phyloP scores from a whole-genome alignment of 1,140 invertebrate species.

The Drosophila tani region DNA sequence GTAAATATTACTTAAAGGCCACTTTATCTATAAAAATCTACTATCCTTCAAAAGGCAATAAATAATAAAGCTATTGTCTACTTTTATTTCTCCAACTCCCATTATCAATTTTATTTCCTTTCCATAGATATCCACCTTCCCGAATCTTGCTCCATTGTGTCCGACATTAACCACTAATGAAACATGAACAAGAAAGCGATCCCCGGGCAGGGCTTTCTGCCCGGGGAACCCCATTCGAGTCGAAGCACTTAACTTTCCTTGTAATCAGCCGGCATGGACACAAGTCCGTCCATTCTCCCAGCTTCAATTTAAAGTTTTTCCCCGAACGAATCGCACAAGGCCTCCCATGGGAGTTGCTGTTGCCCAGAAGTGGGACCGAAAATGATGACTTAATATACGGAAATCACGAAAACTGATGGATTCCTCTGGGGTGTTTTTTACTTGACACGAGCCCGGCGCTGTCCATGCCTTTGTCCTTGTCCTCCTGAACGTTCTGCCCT shows the following conservation, averaged over 20 bases:
- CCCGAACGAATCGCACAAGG: constrained; percentile 19
- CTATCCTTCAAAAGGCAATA: neutral
- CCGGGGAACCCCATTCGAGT: constrained; percentile 3
- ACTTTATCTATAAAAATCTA: neutral
- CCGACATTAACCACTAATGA: constrained; percentile 52
- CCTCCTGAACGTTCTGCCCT: neutral
- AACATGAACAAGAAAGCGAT: constrained; percentile 36
- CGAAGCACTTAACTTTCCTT: constrained; percentile 43
- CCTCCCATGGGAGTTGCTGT: constrained; percentile 32
- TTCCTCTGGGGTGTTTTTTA: constrained; percentile 77
- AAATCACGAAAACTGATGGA: constrained; percentile 77
- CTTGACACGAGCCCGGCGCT: constrained; percentile 47
- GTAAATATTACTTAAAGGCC: neutral
- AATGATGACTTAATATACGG: constrained; percentile 79
- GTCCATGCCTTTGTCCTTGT: constrained; percentile 8
- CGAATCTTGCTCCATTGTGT: constrained; percentile 19
- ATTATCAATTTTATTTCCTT: neutral
- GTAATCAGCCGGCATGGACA: constrained; percentile 37
- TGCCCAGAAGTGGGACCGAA: constrained; percentile 34
- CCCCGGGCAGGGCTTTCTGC: neutral
- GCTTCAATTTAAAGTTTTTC: constrained; percentile 58
- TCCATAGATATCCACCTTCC: neutral
- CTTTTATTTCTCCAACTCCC: neutral
- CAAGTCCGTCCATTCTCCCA: constrained; percentile 9
- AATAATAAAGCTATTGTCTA: neutral